Base-by-base conservation (phyloP, 2,797 vertebrate genomes). In the Acipenser ruthenus region DNA sequence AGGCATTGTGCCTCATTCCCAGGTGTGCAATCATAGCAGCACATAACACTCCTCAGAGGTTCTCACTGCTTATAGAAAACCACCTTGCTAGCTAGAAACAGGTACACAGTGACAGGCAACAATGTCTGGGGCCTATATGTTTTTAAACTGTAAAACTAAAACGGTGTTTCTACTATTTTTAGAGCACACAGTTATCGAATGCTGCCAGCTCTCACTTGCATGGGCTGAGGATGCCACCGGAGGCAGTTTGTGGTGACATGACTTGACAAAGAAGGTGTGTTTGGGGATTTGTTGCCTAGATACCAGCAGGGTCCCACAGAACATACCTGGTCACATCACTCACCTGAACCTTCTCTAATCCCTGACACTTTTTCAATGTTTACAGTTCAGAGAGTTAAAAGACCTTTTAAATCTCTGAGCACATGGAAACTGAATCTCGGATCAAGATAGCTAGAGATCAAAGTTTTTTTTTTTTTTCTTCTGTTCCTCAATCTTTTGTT, bases 331-430 rank as follows among this genome's bases (percentile, higher is more conserved):
- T 67, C 62, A 68, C 56, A 73, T 67, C 62, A 49, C 37, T 76
- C 66, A 79, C 78, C 78, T 80, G 78, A 76, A 65, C 59, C 69
- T 71, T 73, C 73, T 66, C 72, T 72, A 73, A 81, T 75, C 68
- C 60, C 52, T 72, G 11, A 68, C 63, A 75, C 58, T 60, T 78
- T 74, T 80, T 74, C 73, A 78, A 68, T 76, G 69, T 78, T 83
- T 82, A 72, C 50, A 72, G 23, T 70, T 75, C 67, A 68, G 68
- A 55, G 72, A 72, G 74, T 49, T 47, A 62, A 76, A 76, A 62
- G 56, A 67, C 23, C 49, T 69, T 76, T 78, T 72, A 80, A 80
- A 83, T 72, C 68, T 72, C 64, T 12, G 5, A 78, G 73, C 62
- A 76, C 66, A 73, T 15, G 56, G 72, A 82, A 84, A 77, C 23